Conservation (phyloP, 2,113 vertebrate genomes). For the Misgurnus anguillicaudatus region DNA sequence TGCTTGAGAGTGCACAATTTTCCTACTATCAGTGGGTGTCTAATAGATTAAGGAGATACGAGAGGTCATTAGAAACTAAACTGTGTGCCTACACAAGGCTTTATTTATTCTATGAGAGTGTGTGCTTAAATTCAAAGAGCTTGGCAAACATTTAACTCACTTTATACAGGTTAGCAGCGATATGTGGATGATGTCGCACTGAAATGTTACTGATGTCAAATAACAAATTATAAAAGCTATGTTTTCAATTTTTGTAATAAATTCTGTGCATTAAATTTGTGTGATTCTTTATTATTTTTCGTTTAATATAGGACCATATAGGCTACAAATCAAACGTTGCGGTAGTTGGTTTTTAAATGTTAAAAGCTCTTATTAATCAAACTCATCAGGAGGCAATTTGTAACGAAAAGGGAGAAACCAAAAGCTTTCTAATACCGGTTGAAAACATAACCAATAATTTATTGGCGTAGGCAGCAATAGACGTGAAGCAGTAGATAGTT, state of each 20-base stretch:
- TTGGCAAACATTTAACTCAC: slow-evolving; percentile 61
- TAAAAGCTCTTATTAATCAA: background rate
- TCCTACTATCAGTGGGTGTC: slow-evolving; percentile 81
- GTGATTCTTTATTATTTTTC: too few species aligned
- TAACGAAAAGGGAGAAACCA: slow-evolving; percentile 48
- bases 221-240: too few species aligned
- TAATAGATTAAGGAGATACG: slow-evolving; percentile 95
- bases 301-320: too few species aligned
- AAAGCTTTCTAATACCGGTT: slow-evolving; percentile 80
- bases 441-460: slow-evolving; percentile 91
- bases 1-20: slow-evolving; percentile 84
- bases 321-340: too few species aligned
- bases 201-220: background rate
- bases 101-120: slow-evolving; percentile 70
- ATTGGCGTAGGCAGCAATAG: slow-evolving; percentile 76
- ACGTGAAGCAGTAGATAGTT: slow-evolving; percentile 89
- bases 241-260: too few species aligned
- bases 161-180: slow-evolving; percentile 48
- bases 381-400: slow-evolving; percentile 43
- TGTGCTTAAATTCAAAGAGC: slow-evolving; percentile 69
- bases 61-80: slow-evolving; percentile 84
- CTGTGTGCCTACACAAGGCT: slow-evolving; percentile 68
- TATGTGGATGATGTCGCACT: background rate
- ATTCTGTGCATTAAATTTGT: too few species aligned
- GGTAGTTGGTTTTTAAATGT: too few species aligned